These are phyloP conservation scores for Corbicula japonica DNA, from an alignment of 2,888 invertebrate genomes.

Conservation along the genomic window DNA sequence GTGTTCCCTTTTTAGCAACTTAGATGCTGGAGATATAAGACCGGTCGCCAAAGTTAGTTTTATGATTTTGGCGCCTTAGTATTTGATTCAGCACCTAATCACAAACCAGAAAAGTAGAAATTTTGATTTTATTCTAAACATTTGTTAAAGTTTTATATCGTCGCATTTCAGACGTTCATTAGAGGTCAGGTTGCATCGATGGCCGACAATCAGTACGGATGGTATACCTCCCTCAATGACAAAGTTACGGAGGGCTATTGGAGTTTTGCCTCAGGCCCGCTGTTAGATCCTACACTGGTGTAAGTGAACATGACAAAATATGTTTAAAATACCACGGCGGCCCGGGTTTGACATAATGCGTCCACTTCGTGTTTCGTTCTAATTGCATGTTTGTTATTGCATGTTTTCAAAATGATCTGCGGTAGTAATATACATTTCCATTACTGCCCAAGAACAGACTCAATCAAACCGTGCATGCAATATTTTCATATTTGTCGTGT, in stretches of 20 bases:
- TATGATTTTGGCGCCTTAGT: too few relatives aligned
- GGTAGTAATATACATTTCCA: background rate
- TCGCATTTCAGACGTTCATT: conserved; percentile 48
- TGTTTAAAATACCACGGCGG: too few relatives aligned
- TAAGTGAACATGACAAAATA: conserved; percentile 22
- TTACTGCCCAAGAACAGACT: background rate
- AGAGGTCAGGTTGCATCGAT: background rate
- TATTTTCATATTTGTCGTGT: too few relatives aligned
- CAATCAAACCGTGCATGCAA: background rate
- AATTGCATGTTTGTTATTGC: background rate
- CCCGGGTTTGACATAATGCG: too few relatives aligned
- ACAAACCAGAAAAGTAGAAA: too few relatives aligned
- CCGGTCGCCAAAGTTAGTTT: too few relatives aligned
- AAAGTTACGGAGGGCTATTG: conserved; percentile 47
- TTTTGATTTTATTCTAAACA: too few relatives aligned
- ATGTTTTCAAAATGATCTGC: background rate
- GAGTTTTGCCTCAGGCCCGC: conserved; percentile 32
- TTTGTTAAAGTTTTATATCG: too few relatives aligned
- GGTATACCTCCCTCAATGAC: conserved; percentile 61
- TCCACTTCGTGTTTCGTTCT: too few relatives aligned
- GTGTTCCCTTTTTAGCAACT: too few relatives aligned
- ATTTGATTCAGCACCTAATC: too few relatives aligned
- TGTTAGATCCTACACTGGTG: conserved; percentile 39
- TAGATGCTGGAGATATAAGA: too few relatives aligned
- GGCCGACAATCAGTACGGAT: conserved; percentile 52